Evolutionary conservation across 2,113 vertebrate genomes (phyloP).

Genomic region (Geococcyx californianus): DNA sequence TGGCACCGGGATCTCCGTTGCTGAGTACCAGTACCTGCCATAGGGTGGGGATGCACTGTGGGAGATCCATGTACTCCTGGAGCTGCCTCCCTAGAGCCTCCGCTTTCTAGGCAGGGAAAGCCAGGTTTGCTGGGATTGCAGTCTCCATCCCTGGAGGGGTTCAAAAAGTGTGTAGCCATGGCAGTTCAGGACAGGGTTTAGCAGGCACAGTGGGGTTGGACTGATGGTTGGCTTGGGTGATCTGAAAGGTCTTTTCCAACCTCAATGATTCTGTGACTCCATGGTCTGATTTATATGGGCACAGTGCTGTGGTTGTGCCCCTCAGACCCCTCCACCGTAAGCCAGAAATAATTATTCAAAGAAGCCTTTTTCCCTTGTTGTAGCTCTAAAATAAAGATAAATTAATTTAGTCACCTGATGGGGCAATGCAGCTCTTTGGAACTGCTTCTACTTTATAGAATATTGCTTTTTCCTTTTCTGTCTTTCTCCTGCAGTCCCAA

Average conservation of each 20-base stretch:
- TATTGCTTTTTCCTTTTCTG: not conserved
- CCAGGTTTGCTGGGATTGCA: not conserved
- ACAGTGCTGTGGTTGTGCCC: not conserved
- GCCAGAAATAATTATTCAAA: not conserved
- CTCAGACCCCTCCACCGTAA: not conserved
- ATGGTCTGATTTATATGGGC: fast-evolving
- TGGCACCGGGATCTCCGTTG: not conserved
- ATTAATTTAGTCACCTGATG: not conserved
- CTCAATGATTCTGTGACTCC: no score
- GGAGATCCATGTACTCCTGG: not conserved
- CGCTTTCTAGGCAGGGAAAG: no score
- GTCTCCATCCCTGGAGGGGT: no score
- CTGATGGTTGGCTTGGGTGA: no score
- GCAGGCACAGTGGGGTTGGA: no score
- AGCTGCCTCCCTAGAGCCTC: not conserved
- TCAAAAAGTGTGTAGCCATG: no score
- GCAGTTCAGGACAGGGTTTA: no score
- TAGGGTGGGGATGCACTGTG: fast-evolving
- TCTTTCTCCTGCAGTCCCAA: not conserved
- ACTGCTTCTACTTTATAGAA: not conserved
- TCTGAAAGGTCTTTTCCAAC: no score
- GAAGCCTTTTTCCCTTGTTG: fast-evolving
- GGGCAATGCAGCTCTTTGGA: not conserved
- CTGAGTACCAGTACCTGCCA: fast-evolving
- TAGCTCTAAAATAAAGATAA: not conserved